Evolutionary conservation across 2,888 invertebrate species (phyloP).

Genomic region (Craniophora ligustri): DNA sequence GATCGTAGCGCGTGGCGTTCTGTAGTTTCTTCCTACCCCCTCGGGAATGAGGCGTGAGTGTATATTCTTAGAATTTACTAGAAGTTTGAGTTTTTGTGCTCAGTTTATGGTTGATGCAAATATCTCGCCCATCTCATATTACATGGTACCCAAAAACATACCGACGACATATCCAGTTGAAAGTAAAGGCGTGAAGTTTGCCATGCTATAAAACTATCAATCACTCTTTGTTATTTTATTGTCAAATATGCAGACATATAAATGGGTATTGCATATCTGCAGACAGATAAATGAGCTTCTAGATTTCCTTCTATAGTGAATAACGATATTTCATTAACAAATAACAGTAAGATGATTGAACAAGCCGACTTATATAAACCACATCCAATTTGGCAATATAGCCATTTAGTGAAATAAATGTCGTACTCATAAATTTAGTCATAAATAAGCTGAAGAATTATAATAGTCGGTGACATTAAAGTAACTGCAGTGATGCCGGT

Average conservation of each 20-base stretch:
- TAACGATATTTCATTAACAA: conserved; percentile 45
- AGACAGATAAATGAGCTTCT: conserved; percentile 38
- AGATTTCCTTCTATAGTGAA: conserved; percentile 20
- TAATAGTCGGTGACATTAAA: conserved; percentile 53
- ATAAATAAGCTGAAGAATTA: conserved; percentile 53
- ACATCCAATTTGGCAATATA: conserved; percentile 57
- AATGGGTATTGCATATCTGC: conserved; percentile 27
- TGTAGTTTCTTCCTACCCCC: too few relatives aligned
- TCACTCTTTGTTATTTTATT: conserved; percentile 6
- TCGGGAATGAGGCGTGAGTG: too few relatives aligned
- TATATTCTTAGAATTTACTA: too few relatives aligned
- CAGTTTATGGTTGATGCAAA: too few relatives aligned
- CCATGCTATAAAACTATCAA: conserved; percentile 18
- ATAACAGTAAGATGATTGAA: conserved; percentile 45
- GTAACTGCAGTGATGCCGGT: conserved; percentile 15
- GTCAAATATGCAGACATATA: conserved; percentile 27
- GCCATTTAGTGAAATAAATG: conserved; percentile 57
- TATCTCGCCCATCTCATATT: too few relatives aligned
- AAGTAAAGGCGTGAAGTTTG: too few relatives aligned
- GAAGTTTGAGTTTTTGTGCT: too few relatives aligned
- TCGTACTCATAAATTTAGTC: conserved; percentile 59
- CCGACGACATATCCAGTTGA: too few relatives aligned
- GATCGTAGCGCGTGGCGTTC: too few relatives aligned
- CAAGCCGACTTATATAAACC: conserved; percentile 48
- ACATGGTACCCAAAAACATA: too few relatives aligned